A percentile compares a stretch with the other conserved stretches of the same genome.
phyloP scores from a whole-genome alignment of 2,888 invertebrate species.

The Allygus modestus region DNA sequence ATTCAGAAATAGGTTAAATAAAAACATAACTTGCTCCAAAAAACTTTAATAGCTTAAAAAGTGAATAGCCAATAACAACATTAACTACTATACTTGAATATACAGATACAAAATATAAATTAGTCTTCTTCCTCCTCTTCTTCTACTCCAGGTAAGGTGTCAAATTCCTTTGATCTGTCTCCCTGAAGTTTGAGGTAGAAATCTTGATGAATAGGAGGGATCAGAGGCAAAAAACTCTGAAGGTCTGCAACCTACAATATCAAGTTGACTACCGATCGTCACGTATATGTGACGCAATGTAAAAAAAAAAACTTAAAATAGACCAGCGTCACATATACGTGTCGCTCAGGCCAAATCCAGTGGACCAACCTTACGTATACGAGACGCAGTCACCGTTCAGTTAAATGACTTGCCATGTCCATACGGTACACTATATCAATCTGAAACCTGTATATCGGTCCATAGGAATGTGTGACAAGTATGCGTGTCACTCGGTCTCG shows the following conservation, averaged over 20 bases:
- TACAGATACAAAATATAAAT: not conserved
- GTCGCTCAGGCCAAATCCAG: too few species aligned
- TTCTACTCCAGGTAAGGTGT: not conserved
- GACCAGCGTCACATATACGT: too few species aligned
- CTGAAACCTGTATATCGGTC: too few species aligned
- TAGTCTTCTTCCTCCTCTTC: slow-evolving; percentile 20
- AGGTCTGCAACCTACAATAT: slow-evolving; percentile 26
- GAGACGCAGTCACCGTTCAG: too few species aligned
- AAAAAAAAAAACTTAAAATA: too few species aligned
- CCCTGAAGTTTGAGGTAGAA: not conserved
- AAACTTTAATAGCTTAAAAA: not conserved
- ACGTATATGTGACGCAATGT: too few species aligned
- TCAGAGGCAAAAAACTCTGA: not conserved
- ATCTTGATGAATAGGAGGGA: slow-evolving; percentile 9
- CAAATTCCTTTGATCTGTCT: not conserved
- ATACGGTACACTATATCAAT: too few species aligned
- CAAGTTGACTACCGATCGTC: too few species aligned
- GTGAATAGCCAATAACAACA: not conserved
- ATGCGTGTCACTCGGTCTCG: too few species aligned
- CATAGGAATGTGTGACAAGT: too few species aligned
- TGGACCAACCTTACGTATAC: too few species aligned
- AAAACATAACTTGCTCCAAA: not conserved
- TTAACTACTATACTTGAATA: not conserved
- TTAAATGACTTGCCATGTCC: too few species aligned
- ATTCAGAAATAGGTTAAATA: not conserved